These are phyloP conservation scores for Siphamia tubifer DNA, from an alignment of 2,113 vertebrate genomes.

Conservation along the genomic window DNA sequence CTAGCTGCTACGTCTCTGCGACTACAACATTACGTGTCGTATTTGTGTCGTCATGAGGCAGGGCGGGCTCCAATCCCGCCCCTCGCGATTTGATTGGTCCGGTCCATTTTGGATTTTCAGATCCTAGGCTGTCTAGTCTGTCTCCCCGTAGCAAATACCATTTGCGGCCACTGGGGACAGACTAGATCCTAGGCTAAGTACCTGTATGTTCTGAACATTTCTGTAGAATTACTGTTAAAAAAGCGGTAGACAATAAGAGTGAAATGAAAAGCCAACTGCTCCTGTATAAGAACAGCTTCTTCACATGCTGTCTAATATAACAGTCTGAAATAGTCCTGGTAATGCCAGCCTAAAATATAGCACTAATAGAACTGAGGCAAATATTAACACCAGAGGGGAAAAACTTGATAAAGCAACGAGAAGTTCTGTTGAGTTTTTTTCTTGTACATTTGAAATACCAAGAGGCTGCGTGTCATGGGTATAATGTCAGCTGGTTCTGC, in stretches of 20 bases:
- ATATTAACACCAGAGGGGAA: constrained; percentile 33
- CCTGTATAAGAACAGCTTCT: constrained; percentile 6
- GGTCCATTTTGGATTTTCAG: no score
- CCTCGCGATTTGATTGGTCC: no score
- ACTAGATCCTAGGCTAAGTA: no score
- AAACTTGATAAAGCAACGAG: constrained; percentile 21
- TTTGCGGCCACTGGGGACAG: no score
- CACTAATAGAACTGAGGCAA: constrained; percentile 23
- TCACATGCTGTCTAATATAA: constrained; percentile 33
- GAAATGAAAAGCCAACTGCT: constrained; percentile 24
- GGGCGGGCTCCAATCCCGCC: no score
- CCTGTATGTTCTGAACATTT: neutral
- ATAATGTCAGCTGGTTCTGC: neutral
- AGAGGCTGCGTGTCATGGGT: neutral
- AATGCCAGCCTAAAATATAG: constrained; percentile 50
- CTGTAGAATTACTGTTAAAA: neutral
- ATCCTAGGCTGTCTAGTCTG: no score
- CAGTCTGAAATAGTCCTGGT: constrained; percentile 27
- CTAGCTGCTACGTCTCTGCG: no score
- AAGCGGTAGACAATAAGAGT: constrained; percentile 15
- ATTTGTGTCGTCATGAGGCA: no score
- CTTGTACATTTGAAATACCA: constrained; percentile 20
- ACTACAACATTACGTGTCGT: no score
- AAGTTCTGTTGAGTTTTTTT: constrained; percentile 26
- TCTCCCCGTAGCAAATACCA: no score